Base-by-base conservation (phyloP, 2,797 vertebrate species). In the Etheostoma nigrum region DNA sequence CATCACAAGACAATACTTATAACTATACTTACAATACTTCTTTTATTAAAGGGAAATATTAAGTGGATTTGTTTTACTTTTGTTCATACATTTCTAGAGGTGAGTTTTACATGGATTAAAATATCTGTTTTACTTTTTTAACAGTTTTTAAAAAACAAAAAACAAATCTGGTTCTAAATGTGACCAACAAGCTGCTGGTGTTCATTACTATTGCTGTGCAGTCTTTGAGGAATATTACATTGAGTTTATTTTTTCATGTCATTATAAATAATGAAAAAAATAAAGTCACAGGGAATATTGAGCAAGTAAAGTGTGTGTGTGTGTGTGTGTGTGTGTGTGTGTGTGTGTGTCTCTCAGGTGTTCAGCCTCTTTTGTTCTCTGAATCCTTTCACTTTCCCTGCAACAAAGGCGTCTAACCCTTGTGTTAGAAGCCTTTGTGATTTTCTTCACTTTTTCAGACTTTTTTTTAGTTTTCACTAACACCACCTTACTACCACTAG, bases 361-460 rank as follows among this genome's bases (percentile, higher is more conserved):
- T 72, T 81, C 69, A 67, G 57, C 57, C 51, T 67, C 74, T 67
- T 89, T 89, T 90, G 78, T 89, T 76, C 82, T 76, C 72, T 25
- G 80, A 70, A 83, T 79, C 86, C 83, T 68, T 86, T 72, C 76
- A 70, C 80, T 82, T 72, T 83, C 67, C 61, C 51, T 71, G 64
- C 72, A 85, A 82, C 80, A 88, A 85, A 88, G 72, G 78, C 67
- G 67, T 66, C 84, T 88, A 88, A 90, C 88, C 30, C 27, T 30
- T 30, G 5, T 30, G 30, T 30, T 27, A 27, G 27, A 27, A 4
- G 27, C 27, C 27, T 27, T 27, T 27, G 27, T 27, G 4, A 25
- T 27, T 27, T 27, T 27, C 27, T 27, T 27, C 27, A 25, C 27
- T 1, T 27, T 27, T 27, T 27, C 27, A 27, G 27, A 27, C 27